phyloP scores from a whole-genome alignment of 2,888 invertebrate species.

The Dorcus parallelipipedus region DNA sequence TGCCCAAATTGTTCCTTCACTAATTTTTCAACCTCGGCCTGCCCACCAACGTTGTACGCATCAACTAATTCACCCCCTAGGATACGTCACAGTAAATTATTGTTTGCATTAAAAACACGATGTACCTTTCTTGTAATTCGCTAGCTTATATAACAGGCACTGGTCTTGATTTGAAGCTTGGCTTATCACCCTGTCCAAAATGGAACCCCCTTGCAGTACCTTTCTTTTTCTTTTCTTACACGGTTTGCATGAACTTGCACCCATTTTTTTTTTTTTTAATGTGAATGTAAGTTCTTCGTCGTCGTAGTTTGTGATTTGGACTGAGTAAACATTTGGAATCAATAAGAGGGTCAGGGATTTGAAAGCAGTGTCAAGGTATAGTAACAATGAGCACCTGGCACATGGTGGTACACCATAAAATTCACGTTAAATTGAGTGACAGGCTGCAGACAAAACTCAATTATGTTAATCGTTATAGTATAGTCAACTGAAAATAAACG shows the following conservation, averaged over 20 bases:
- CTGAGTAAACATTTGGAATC: constrained; percentile 1
- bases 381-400: constrained; percentile 17
- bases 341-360: background rate
- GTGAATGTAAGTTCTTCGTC: constrained; percentile 31
- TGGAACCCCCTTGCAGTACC: constrained; percentile 65
- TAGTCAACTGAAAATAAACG: no score
- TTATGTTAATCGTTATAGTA: no score
- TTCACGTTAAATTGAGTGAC: no score
- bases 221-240: constrained; percentile 46
- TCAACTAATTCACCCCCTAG: constrained; percentile 81
- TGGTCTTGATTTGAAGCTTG: constrained; percentile 83
- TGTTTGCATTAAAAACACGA: background rate
- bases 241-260: constrained; percentile 50
- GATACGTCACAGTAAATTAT: background rate
- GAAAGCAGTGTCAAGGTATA: constrained; percentile 21
- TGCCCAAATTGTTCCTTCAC: constrained; percentile 83
- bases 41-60: constrained; percentile 81
- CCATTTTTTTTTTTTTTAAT: constrained; percentile 34
- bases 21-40: constrained; percentile 76
- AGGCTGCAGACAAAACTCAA: no score
- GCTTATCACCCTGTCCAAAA: constrained; percentile 85
- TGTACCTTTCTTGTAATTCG: constrained; percentile 82
- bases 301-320: constrained; percentile 27
- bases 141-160: constrained; percentile 81
- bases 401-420: constrained; percentile 3